Conservation (phyloP, 2,113 vertebrate genomes). For the Poeciliopsis turrubarensis region DNA sequence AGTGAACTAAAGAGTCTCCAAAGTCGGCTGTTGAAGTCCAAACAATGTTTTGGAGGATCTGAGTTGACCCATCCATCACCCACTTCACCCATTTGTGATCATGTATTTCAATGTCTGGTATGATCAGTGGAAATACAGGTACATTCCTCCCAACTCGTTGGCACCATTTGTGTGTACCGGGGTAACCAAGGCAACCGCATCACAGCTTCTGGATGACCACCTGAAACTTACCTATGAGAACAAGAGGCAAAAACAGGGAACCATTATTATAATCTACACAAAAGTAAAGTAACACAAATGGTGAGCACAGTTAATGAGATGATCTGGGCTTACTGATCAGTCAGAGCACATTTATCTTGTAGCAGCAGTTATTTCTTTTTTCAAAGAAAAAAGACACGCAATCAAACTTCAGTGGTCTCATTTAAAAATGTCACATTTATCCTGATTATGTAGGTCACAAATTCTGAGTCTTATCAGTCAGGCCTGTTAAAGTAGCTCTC, state of each 20-base stretch:
- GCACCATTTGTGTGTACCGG: constrained; percentile 5
- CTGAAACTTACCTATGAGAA: constrained; percentile 85
- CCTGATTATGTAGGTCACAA: background rate
- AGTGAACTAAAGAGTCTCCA: background rate
- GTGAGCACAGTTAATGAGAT: background rate
- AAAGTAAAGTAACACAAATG: background rate
- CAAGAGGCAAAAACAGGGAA: background rate
- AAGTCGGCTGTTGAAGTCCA: background rate
- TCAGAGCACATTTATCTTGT: background rate
- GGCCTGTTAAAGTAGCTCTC: background rate
- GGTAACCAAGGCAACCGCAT: constrained; percentile 19
- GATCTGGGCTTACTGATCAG: background rate
- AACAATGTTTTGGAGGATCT: background rate
- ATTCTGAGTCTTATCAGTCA: no score
- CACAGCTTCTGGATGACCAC: constrained; percentile 82
- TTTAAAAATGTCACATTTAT: background rate
- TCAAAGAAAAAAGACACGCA: no score
- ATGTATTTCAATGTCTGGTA: constrained; percentile 6
- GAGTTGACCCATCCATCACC: background rate
- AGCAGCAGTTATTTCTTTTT: background rate
- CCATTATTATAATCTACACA: background rate
- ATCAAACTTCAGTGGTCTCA: background rate
- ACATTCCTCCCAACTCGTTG: background rate
- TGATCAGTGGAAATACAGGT: constrained; percentile 3
- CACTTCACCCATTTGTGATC: constrained; percentile 5